These are phyloP conservation scores for Fratercula arctica DNA, from an alignment of 2,797 vertebrate species.

Conservation along the genomic window DNA sequence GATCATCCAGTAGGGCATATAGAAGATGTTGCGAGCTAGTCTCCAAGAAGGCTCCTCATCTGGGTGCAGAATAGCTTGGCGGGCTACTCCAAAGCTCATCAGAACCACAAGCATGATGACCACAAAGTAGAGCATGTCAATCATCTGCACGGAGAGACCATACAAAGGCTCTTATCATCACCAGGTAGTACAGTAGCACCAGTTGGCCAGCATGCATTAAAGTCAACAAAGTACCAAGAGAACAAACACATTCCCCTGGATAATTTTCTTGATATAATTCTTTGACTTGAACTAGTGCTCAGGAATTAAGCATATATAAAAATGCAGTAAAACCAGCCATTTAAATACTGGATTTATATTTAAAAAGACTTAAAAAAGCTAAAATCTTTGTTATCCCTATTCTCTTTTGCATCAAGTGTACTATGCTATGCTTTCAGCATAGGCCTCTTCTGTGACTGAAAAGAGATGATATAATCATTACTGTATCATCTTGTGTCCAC, in stretches of 20 bases:
- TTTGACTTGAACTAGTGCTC: background rate
- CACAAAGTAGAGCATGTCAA: constrained; percentile 99
- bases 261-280: background rate
- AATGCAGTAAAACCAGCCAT: background rate
- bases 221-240: background rate
- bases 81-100: constrained; percentile 98
- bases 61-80: constrained; percentile 97
- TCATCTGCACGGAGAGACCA: constrained; percentile 84
- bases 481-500: background rate
- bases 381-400: background rate
- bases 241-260: background rate
- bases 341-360: background rate
- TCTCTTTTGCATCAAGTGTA: background rate
- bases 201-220: background rate
- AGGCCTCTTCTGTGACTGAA: background rate
- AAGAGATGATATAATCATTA: background rate
- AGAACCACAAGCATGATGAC: constrained; percentile 99
- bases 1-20: constrained; percentile 99
- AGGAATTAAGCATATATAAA: background rate
- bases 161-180: background rate
- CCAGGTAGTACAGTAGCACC: background rate
- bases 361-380: background rate
- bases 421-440: background rate
- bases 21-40: constrained; percentile 98
- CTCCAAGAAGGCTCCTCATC: constrained; percentile 98